Conservation (phyloP, 2,888 invertebrate species). For the Neoitamus cyanurus region DNA sequence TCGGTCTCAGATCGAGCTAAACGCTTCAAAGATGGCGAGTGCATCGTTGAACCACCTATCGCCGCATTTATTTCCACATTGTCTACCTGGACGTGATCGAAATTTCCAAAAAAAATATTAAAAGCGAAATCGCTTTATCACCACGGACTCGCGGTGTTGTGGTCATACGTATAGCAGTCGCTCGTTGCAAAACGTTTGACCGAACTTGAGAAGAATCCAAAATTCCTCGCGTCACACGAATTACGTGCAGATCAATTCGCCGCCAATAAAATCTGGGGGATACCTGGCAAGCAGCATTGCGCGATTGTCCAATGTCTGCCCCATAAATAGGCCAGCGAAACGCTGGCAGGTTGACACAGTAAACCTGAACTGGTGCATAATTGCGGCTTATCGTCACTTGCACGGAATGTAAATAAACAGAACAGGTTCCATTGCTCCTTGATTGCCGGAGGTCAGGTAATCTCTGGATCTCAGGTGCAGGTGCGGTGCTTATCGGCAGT, state of each 20-base stretch:
- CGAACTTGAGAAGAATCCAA: conserved; percentile 10
- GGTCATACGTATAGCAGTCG: not conserved
- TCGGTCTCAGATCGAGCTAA: not conserved
- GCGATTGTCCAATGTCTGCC: not conserved
- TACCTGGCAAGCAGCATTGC: not conserved
- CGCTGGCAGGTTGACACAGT: not conserved
- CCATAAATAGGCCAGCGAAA: not conserved
- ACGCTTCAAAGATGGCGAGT: not conserved
- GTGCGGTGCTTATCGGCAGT: not conserved
- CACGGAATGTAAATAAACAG: conserved; percentile 10
- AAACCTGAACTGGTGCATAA: conserved; percentile 12
- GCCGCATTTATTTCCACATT: not conserved
- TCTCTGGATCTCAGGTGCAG: not conserved
- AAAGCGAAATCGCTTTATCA: conserved; percentile 15
- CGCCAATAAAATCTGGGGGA: not conserved
- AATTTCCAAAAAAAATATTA: conserved; percentile 41
- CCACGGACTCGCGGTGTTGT: not conserved
- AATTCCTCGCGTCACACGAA: not conserved
- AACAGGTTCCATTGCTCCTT: not conserved
- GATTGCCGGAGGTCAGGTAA: not conserved
- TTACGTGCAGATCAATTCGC: not conserved
- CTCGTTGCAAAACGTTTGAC: not conserved
- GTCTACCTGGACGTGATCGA: not conserved
- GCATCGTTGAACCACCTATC: not conserved
- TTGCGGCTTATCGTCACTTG: not conserved